phyloP scores from a whole-genome alignment of 2,888 invertebrate species.

The Trachelus troglodyta region DNA sequence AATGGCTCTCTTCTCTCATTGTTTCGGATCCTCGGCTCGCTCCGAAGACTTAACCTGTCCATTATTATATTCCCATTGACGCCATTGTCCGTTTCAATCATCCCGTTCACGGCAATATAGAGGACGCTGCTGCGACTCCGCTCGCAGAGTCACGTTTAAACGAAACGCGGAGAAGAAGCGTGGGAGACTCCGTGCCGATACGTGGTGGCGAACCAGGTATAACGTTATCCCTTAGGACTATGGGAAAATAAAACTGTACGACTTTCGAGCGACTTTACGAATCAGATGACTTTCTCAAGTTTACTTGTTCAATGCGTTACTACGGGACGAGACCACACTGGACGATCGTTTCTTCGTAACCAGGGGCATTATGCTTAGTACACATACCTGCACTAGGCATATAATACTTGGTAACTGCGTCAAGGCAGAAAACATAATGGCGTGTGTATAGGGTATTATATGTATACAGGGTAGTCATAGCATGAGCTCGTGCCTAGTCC shows the following conservation, averaged over 20 bases:
- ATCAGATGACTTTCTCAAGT: neutral
- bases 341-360: slow-evolving; percentile 21
- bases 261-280: neutral
- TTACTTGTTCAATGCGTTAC: neutral
- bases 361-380: slow-evolving; percentile 34
- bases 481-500: neutral
- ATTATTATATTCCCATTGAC: neutral
- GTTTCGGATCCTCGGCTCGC: slow-evolving; percentile 32
- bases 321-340: slow-evolving; percentile 17
- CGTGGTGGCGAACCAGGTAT: neutral
- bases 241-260: neutral
- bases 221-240: neutral
- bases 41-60: neutral
- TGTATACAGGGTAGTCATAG: neutral
- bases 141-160: neutral
- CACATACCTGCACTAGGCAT: slow-evolving; percentile 40
- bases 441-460: neutral
- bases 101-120: neutral
- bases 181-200: neutral
- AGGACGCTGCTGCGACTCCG: neutral
- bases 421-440: slow-evolving; percentile 39
- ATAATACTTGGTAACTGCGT: slow-evolving; percentile 41
- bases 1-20: slow-evolving; percentile 48
- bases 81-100: neutral
- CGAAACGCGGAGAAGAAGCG: neutral